Conservation (phyloP, 2,888 invertebrate species). For the Laspeyria flexula region DNA sequence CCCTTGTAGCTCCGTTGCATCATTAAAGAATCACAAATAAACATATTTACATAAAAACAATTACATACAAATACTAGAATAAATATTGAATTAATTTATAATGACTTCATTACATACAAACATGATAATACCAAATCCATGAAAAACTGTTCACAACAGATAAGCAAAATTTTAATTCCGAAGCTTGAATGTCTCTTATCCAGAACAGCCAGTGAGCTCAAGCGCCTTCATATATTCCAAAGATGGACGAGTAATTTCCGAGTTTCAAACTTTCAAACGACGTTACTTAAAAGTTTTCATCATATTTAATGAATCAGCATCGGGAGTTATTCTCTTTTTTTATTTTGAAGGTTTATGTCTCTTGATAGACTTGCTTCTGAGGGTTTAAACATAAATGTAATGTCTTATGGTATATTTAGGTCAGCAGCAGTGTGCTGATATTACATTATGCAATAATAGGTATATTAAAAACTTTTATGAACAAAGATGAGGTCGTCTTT, state of each 20-base stretch:
- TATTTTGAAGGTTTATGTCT: slow-evolving; percentile 51
- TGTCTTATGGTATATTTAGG: neutral
- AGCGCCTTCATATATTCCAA: slow-evolving; percentile 40
- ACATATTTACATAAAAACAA: too few species aligned
- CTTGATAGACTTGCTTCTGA: slow-evolving; percentile 32
- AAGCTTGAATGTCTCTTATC: neutral
- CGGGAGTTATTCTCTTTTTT: slow-evolving; percentile 45
- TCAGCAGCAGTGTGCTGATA: neutral
- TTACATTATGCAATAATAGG: neutral
- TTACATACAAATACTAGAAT: too few species aligned
- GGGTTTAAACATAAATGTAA: slow-evolving; percentile 26
- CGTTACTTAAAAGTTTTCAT: slow-evolving; percentile 55
- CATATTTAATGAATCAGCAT: slow-evolving; percentile 66
- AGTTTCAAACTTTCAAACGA: slow-evolving; percentile 55
- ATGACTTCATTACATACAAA: too few species aligned
- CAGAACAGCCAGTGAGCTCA: slow-evolving; percentile 5
- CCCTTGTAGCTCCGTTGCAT: too few species aligned
- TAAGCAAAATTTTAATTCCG: neutral
- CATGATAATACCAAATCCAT: too few species aligned
- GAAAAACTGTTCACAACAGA: too few species aligned
- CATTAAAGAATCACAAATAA: too few species aligned
- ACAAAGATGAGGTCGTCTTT: too few species aligned
- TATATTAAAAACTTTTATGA: too few species aligned
- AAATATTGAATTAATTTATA: too few species aligned
- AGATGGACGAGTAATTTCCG: slow-evolving; percentile 59